A percentile compares a stretch with the other conserved stretches of the same genome.
Conservation (phyloP, 2,113 vertebrate species). For the Hypomesus transpacificus region DNA sequence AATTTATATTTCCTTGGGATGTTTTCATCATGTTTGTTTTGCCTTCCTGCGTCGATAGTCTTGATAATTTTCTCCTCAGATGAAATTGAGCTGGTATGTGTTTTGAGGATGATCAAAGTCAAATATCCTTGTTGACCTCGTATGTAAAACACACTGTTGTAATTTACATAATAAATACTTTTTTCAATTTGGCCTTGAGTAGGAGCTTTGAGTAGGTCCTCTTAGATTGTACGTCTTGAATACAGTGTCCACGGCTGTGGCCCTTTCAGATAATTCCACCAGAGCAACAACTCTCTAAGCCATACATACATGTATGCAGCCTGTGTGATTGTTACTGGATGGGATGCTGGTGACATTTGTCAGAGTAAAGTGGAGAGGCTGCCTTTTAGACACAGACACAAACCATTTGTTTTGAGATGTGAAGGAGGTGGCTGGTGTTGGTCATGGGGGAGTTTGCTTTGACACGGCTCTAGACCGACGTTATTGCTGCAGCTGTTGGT, state of each 20-base stretch:
- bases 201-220: conserved; percentile 10
- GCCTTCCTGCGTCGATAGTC: conserved; percentile 71
- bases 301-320: not conserved
- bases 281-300: not conserved
- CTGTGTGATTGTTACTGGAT: not conserved
- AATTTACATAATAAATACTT: conserved; percentile 86
- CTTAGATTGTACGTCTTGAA: conserved; percentile 1
- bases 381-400: not conserved
- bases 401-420: not conserved
- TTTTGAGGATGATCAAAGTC: conserved; percentile 77
- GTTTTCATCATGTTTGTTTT: conserved; percentile 80
- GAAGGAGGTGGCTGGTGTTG: not conserved
- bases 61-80: conserved; percentile 43
- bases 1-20: conserved; percentile 82
- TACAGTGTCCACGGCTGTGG: not conserved
- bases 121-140: conserved; percentile 77
- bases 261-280: not conserved
- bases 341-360: not conserved
- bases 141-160: conserved; percentile 80
- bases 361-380: not conserved
- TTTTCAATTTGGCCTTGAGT: conserved; percentile 70
- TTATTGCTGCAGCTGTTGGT: not conserved
- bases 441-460: not conserved
- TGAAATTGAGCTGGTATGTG: conserved; percentile 67
- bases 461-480: not conserved